phyloP scores from a whole-genome alignment of 2,113 vertebrate genomes.

The Sitta europaea region DNA sequence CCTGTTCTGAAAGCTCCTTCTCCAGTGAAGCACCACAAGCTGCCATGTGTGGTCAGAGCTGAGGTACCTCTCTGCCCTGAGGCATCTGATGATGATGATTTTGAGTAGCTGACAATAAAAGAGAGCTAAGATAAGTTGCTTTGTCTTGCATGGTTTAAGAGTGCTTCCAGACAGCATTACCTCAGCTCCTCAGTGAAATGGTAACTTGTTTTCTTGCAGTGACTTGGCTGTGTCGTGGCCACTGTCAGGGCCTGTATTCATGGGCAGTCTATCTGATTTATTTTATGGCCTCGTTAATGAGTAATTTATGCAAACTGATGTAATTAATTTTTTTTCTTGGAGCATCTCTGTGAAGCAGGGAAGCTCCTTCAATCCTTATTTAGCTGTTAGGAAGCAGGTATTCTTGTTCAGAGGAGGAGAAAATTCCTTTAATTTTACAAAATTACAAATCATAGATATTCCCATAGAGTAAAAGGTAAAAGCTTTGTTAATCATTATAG shows the following conservation, averaged over 20 bases:
- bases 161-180: background rate
- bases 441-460: background rate
- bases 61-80: background rate
- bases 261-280: background rate
- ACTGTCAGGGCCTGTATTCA: background rate
- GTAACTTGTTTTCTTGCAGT: background rate
- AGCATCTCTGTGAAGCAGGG: background rate
- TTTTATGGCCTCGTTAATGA: background rate
- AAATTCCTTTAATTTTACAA: background rate
- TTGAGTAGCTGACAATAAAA: background rate
- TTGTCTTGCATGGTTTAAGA: background rate
- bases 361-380: background rate
- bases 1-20: background rate
- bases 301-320: background rate
- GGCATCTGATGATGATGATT: background rate
- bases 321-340: background rate
- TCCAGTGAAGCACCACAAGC: background rate
- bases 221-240: background rate
- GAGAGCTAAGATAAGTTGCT: background rate
- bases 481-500: background rate
- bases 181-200: background rate
- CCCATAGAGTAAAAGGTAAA: background rate
- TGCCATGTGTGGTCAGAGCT: background rate
- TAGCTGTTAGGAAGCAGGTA: background rate
- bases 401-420: background rate